Evolutionary conservation across 2,888 invertebrate species (phyloP).

Genomic region (Oscheius sp.): DNA sequence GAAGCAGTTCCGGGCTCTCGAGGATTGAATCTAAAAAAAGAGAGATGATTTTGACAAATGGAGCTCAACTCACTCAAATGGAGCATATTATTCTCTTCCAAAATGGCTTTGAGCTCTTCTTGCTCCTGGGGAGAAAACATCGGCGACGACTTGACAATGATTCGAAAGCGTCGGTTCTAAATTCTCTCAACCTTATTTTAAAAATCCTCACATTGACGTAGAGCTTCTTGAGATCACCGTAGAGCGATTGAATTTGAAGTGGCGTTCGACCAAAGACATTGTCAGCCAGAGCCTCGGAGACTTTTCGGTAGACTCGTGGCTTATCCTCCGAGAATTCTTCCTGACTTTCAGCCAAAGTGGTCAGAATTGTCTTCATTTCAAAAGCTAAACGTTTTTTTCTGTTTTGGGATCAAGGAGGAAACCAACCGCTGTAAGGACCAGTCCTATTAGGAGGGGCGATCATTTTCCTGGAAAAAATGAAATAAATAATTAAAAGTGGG

Average conservation of each 20-base stretch:
- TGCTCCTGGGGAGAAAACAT: neutral
- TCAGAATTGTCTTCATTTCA: slow-evolving; percentile 11
- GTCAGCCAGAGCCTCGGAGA: slow-evolving; percentile 3
- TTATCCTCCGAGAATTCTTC: neutral
- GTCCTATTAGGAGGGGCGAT: neutral
- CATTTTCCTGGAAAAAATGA: neutral
- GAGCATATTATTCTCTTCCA: slow-evolving; percentile 14
- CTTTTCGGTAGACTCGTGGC: slow-evolving; percentile 1
- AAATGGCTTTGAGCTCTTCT: slow-evolving; percentile 4
- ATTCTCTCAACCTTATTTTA: neutral
- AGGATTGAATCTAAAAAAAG: neutral
- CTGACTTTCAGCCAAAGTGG: neutral
- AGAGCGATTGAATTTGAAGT: slow-evolving; percentile 4
- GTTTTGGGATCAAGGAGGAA: neutral
- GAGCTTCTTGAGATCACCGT: slow-evolving; percentile 4
- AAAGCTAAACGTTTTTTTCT: neutral
- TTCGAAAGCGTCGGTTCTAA: slow-evolving; percentile 3
- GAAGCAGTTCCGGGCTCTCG: neutral
- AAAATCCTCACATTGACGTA: slow-evolving; percentile 6
- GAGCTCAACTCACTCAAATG: neutral
- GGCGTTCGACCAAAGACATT: slow-evolving; percentile 11
- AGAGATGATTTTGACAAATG: neutral
- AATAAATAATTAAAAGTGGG: neutral
- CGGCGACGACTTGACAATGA: neutral
- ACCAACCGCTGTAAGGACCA: slow-evolving; percentile 4